Evolutionary conservation across 2,113 vertebrate species (phyloP).

Genomic region (Neolamprologus cancellatus): DNA sequence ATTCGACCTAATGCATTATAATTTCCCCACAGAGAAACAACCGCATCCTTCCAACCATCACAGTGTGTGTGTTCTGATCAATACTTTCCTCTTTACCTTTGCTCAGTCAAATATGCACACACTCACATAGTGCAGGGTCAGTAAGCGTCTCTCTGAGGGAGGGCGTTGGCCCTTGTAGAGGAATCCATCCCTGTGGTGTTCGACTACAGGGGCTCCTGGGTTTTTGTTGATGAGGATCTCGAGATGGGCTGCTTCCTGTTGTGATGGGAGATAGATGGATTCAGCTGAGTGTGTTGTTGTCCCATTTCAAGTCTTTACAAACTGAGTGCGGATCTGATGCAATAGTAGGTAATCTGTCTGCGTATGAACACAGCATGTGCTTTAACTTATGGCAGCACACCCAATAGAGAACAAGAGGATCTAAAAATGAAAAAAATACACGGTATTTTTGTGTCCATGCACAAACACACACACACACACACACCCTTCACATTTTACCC

Average conservation of each 20-base stretch:
- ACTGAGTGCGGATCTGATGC: conserved; percentile 29
- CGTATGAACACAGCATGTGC: background rate
- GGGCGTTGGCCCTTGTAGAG: background rate
- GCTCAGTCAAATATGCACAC: background rate
- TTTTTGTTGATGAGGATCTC: conserved; percentile 2
- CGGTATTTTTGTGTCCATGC: background rate
- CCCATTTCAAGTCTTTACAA: background rate
- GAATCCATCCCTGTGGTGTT: background rate
- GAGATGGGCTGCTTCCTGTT: conserved; percentile 6
- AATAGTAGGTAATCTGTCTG: conserved; percentile 26
- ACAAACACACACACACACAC: background rate
- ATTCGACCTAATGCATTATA: background rate
- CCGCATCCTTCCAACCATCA: background rate
- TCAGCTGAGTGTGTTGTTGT: background rate
- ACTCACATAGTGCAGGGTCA: background rate
- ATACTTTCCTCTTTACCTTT: conserved; percentile 33
- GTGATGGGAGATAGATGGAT: background rate
- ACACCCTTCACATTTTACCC: background rate
- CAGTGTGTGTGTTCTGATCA: background rate
- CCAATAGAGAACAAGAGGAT: background rate
- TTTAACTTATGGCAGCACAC: background rate
- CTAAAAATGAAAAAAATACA: background rate
- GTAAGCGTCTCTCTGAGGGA: background rate
- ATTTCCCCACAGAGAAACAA: background rate
- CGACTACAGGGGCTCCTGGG: background rate